Conservation (phyloP, 35 echinoderm and acorn worm genomes). For the Apostichopus parvimensis region DNA sequence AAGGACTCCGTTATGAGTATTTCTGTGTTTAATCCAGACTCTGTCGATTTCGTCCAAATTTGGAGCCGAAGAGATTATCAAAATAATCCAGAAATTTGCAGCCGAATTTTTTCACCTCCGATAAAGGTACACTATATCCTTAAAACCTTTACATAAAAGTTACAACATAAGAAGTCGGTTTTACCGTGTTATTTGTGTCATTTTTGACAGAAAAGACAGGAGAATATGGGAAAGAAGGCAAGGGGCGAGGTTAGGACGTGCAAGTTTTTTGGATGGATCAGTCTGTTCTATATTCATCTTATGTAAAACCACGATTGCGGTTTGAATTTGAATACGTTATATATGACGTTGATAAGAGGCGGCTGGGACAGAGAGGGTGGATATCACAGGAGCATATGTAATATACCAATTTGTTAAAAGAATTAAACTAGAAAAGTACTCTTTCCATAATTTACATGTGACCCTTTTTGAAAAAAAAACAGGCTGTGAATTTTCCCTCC, state of each 20-base stretch:
- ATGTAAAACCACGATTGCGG: too few species aligned
- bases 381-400: too few species aligned
- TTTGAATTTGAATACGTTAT: background rate
- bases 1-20: slow-evolving; percentile 2
- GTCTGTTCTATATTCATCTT: too few species aligned
- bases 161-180: background rate
- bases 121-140: background rate
- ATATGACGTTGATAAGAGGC: background rate
- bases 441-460: background rate
- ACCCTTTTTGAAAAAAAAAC: background rate
- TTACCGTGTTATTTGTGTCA: background rate
- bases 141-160: too few species aligned
- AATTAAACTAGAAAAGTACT: background rate
- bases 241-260: too few species aligned
- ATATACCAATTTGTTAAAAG: background rate
- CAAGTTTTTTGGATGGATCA: too few species aligned
- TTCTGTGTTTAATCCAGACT: background rate
- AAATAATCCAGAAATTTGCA: background rate
- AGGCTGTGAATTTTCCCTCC: background rate
- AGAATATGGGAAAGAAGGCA: too few species aligned
- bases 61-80: background rate
- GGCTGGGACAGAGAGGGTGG: background rate
- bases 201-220: background rate
- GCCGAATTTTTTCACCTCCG: slow-evolving; percentile 10
- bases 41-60: background rate